Conservation (phyloP, 2,888 invertebrate species). For the Rugalucina vietnamica region DNA sequence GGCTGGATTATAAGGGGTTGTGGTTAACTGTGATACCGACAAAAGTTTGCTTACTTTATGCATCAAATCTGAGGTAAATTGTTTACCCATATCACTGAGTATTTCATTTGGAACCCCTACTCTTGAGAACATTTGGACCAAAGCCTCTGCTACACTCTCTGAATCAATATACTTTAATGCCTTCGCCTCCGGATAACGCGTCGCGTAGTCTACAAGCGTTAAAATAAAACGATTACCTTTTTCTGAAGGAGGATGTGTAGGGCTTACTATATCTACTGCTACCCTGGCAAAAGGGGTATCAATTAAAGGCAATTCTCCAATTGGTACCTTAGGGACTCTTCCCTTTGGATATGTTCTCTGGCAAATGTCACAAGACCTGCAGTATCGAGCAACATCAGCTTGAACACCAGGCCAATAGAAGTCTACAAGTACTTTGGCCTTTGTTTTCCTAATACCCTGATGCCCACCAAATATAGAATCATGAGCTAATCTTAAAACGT, state of each 20-base stretch:
- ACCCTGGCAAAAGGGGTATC: slow-evolving; percentile 57
- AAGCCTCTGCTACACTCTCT: slow-evolving; percentile 46
- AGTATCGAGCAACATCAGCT: slow-evolving; percentile 43
- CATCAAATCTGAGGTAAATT: slow-evolving; percentile 65
- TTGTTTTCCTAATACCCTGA: neutral
- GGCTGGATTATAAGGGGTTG: slow-evolving; percentile 28
- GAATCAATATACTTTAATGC: slow-evolving; percentile 28
- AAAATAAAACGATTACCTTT: slow-evolving; percentile 48
- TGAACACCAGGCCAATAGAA: slow-evolving; percentile 60
- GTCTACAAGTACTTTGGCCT: slow-evolving; percentile 5
- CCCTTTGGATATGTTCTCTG: slow-evolving; percentile 50
- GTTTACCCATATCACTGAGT: slow-evolving; percentile 48
- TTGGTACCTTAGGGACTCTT: slow-evolving; percentile 38
- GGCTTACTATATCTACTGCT: slow-evolving; percentile 58
- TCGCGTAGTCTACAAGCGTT: slow-evolving; percentile 51
- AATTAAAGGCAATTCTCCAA: slow-evolving; percentile 61
- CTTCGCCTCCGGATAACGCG: slow-evolving; percentile 32
- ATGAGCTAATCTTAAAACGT: slow-evolving; percentile 55
- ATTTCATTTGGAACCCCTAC: slow-evolving; percentile 45
- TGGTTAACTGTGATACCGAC: slow-evolving; percentile 37
- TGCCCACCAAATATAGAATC: slow-evolving; percentile 47
- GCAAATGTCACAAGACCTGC: slow-evolving; percentile 54
- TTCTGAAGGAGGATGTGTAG: slow-evolving; percentile 31
- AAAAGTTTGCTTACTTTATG: slow-evolving; percentile 48
- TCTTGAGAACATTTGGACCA: slow-evolving; percentile 39